These are phyloP conservation scores for Babylonia areolata DNA, from an alignment of 1,140 invertebrate genomes.

Conservation along the genomic window DNA sequence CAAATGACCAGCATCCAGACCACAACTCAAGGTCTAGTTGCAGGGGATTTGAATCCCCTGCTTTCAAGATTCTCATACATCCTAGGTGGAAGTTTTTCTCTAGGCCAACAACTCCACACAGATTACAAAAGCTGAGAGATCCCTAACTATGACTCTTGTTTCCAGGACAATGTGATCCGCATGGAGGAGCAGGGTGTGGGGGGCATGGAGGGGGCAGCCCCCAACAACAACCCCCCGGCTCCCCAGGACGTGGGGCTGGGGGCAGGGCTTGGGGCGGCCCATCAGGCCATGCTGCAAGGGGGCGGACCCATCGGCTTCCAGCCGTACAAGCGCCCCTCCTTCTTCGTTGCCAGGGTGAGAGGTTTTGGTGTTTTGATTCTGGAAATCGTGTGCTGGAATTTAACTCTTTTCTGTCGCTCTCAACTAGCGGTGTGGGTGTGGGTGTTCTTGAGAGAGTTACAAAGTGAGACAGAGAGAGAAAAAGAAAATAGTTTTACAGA, in stretches of 20 bases:
- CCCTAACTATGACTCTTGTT: no score
- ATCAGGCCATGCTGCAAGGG: conserved; percentile 78
- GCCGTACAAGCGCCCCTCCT: conserved; percentile 89
- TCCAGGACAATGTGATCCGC: conserved; percentile 59
- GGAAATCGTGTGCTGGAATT: background rate
- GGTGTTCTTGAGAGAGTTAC: no score
- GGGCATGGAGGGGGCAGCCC: conserved; percentile 47
- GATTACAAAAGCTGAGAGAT: no score
- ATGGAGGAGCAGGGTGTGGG: conserved; percentile 24
- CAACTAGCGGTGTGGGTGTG: no score
- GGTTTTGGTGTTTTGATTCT: background rate
- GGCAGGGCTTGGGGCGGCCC: conserved; percentile 76
- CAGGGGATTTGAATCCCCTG: no score
- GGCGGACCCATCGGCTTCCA: conserved; percentile 84
- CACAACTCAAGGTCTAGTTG: no score
- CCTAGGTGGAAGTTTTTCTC: no score
- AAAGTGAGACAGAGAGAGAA: no score
- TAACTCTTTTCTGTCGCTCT: background rate
- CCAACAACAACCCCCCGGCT: conserved; percentile 44
- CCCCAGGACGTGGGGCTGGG: conserved; percentile 48
- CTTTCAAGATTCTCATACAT: no score
- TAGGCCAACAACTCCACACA: no score
- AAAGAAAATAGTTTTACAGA: no score
- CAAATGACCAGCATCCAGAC: no score
- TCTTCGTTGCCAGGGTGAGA: conserved; percentile 86